Conservation (phyloP, 2,797 vertebrate genomes). For the Phylloscopus collybita region DNA sequence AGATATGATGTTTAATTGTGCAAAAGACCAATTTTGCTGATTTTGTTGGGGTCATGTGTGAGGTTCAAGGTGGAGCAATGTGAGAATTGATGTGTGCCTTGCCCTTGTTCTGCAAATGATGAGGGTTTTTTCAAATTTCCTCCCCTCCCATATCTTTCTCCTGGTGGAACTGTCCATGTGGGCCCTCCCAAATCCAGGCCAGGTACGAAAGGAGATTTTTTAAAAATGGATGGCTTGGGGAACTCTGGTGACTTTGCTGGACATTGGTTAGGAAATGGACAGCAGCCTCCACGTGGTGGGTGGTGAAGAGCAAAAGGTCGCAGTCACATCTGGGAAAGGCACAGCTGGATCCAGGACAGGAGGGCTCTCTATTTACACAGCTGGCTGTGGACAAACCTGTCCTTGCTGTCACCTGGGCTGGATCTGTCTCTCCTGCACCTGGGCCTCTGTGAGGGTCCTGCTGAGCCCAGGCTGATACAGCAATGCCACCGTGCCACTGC, state of each 20-base stretch:
- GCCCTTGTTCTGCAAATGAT: not conserved
- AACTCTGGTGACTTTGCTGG: not conserved
- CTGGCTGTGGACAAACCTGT: constrained; percentile 1
- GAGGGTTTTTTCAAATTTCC: not conserved
- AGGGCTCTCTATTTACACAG: constrained; percentile 17
- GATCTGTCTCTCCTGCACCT: not conserved
- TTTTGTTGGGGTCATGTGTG: not conserved
- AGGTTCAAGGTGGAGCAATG: not conserved
- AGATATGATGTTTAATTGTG: not conserved
- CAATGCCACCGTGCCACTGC: not conserved
- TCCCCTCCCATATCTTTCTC: fast-evolving
- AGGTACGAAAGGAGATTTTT: not conserved
- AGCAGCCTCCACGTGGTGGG: not conserved
- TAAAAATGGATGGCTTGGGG: not conserved
- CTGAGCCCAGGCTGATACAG: not conserved
- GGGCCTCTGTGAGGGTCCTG: not conserved
- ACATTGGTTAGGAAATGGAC: not conserved
- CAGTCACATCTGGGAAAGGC: constrained; percentile 20
- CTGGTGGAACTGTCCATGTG: not conserved
- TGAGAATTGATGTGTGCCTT: not conserved
- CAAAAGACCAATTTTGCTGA: not conserved
- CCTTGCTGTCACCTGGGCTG: constrained; percentile 3
- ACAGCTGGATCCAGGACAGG: not conserved
- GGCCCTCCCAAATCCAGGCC: not conserved
- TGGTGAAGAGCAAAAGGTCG: constrained; percentile 24